Evolutionary conservation across 64 coral and sea anemone genomes (phyloP).

Genomic region (Trachythela sp.): DNA sequence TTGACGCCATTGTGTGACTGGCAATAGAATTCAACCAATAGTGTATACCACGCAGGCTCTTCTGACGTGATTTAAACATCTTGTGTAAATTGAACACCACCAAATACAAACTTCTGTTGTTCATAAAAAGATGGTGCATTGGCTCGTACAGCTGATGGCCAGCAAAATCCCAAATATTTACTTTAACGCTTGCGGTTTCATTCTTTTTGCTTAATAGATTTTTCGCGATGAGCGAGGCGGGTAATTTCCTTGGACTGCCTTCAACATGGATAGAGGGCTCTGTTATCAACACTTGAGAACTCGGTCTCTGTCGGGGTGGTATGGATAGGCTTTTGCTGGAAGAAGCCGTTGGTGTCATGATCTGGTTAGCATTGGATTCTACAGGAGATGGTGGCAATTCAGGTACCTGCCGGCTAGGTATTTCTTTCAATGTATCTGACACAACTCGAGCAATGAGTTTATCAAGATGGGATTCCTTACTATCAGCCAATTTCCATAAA

Average conservation of each 20-base stretch:
- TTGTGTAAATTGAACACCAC: conserved; percentile 54
- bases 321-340: not conserved
- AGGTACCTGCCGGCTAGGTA: not conserved
- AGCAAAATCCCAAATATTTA: conserved; percentile 77
- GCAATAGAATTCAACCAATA: conserved; percentile 79
- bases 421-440: conserved; percentile 15
- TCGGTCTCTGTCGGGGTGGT: not conserved
- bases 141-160: conserved; percentile 69
- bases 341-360: not conserved
- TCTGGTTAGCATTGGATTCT: not conserved
- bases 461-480: conserved; percentile 53
- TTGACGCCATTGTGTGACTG: conserved; percentile 47
- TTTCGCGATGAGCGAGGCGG: not conserved
- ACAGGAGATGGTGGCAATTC: not conserved
- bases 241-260: not conserved
- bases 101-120: conserved; percentile 59
- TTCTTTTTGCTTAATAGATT: not conserved
- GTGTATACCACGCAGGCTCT: conserved; percentile 22
- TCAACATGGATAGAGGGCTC: not conserved
- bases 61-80: not conserved
- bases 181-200: conserved; percentile 36
- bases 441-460: conserved; percentile 62
- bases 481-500: conserved; percentile 52
- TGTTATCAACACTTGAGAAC: not conserved
- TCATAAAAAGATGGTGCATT: conserved; percentile 79